Conservation (phyloP, 2,888 invertebrate genomes). For the Torymus aiolomorphi region DNA sequence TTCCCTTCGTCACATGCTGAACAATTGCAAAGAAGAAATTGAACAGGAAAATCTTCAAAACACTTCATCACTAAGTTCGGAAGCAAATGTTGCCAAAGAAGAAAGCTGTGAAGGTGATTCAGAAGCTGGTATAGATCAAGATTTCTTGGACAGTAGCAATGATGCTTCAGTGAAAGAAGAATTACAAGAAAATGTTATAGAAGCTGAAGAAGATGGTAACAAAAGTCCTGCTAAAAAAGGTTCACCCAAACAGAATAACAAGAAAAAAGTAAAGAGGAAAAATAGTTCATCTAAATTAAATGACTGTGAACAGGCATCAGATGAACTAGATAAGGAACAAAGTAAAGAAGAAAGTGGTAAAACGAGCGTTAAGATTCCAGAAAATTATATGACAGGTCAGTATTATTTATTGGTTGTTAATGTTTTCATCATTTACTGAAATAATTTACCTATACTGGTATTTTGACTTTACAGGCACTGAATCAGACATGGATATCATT, state of each 20-base stretch:
- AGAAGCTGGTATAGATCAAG: neutral
- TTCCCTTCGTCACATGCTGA: conserved; percentile 70
- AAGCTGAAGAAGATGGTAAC: conserved; percentile 18
- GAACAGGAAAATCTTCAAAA: conserved; percentile 33
- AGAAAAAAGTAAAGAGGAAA: conserved; percentile 47
- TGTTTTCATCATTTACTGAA: neutral
- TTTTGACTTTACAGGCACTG: conserved; percentile 66
- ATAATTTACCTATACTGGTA: neutral
- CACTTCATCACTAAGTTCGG: conserved; percentile 42
- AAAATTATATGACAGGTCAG: conserved; percentile 73
- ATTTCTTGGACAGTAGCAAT: conserved; percentile 33
- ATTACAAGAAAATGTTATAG: conserved; percentile 1
- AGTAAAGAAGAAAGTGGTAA: conserved; percentile 63
- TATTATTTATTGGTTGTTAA: conserved; percentile 24
- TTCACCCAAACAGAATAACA: conserved; percentile 28
- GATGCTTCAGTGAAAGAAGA: neutral
- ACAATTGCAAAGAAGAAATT: conserved; percentile 63
- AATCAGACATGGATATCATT: conserved; percentile 72
- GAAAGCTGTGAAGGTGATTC: conserved; percentile 31
- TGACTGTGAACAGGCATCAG: conserved; percentile 57
- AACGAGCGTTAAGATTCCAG: conserved; percentile 63
- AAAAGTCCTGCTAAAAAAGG: conserved; percentile 37
- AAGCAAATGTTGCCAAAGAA: conserved; percentile 63
- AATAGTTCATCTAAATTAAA: neutral
- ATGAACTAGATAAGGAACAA: conserved; percentile 64